These are phyloP conservation scores for Coboldia fuscipes DNA, from an alignment of 1,140 invertebrate species.

Conservation along the genomic window DNA sequence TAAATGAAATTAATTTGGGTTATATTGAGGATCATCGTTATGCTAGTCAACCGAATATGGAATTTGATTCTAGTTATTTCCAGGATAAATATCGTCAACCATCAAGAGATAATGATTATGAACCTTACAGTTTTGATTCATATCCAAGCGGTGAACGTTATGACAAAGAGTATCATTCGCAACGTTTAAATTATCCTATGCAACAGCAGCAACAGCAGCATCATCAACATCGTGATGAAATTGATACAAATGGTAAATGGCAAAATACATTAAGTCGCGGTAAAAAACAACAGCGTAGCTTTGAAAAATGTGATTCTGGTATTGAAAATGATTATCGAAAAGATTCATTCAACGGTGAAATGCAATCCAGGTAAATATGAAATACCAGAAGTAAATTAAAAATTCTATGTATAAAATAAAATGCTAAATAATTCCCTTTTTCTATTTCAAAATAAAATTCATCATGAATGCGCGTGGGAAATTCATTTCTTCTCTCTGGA, in stretches of 20 bases:
- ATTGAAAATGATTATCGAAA: constrained; percentile 56
- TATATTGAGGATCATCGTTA: neutral
- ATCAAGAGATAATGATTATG: too few species aligned
- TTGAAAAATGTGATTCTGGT: constrained; percentile 41
- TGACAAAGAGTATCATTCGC: constrained; percentile 28
- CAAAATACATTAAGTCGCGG: constrained; percentile 17
- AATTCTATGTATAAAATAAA: constrained; percentile 3
- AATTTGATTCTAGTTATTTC: constrained; percentile 2
- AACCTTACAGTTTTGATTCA: constrained; percentile 38
- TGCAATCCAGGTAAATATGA: constrained; percentile 16
- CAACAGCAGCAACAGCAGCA: constrained; percentile 10
- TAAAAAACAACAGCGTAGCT: constrained; percentile 18
- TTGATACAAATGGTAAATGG: constrained; percentile 19
- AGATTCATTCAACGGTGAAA: constrained; percentile 36
- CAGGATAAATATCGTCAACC: constrained; percentile 12
- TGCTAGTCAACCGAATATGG: constrained; percentile 10
- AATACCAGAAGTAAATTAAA: constrained; percentile 9
- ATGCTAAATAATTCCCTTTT: neutral
- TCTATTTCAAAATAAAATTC: too few species aligned
- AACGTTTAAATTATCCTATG: constrained; percentile 27
- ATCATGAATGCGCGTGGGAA: too few species aligned
- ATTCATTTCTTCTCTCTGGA: too few species aligned
- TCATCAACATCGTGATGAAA: constrained; percentile 18
- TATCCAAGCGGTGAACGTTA: constrained; percentile 30
- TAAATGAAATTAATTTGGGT: neutral